Conservation (phyloP, 2,797 vertebrate genomes). For the Masticophis lateralis region DNA sequence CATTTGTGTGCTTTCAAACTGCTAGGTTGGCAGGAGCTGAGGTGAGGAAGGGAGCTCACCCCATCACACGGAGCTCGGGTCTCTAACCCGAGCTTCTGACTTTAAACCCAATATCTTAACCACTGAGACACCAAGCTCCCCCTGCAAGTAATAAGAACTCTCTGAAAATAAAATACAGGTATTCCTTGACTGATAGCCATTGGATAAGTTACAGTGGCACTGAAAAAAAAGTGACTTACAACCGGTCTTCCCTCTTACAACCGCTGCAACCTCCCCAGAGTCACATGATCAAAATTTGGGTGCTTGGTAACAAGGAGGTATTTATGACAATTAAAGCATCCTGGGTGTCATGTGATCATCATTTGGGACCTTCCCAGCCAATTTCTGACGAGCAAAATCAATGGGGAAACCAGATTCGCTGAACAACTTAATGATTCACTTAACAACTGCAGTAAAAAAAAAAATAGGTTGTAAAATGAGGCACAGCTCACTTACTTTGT, state of each 20-base stretch:
- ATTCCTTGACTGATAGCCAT: not conserved
- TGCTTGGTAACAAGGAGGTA: not conserved
- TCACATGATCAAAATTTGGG: not conserved
- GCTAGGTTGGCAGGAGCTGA: not conserved
- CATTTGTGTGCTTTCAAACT: not conserved
- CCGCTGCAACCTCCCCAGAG: not conserved
- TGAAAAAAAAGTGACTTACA: not conserved
- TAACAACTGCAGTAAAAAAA: not conserved
- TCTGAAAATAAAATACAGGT: not conserved
- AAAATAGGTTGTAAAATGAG: not conserved
- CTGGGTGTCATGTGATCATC: fast-evolving
- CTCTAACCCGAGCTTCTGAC: not conserved
- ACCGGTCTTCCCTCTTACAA: not conserved
- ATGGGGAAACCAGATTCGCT: not conserved
- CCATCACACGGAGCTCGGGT: not conserved
- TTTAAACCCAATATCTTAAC: not conserved
- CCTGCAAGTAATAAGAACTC: not conserved
- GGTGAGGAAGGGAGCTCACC: not conserved
- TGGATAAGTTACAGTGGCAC: not conserved
- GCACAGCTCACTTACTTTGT: not conserved
- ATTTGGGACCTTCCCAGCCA: not conserved
- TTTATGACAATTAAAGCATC: not conserved
- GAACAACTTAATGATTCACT: not conserved
- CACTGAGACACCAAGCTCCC: not conserved
- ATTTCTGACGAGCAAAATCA: not conserved